These are phyloP conservation scores for Lissonota sp. DNA, from an alignment of 2,888 invertebrate species.

Conservation along the genomic window DNA sequence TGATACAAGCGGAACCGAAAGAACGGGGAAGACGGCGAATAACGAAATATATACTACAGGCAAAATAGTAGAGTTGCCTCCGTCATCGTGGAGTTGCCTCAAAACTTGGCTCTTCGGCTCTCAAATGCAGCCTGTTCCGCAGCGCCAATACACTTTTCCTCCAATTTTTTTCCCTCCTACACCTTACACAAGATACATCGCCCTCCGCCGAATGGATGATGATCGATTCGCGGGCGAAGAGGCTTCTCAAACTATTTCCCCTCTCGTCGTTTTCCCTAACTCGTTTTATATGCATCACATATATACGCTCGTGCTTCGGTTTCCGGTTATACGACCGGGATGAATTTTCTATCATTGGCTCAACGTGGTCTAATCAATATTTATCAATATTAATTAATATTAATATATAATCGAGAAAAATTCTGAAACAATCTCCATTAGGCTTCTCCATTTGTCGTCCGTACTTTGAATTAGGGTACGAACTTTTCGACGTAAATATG, in stretches of 20 bases:
- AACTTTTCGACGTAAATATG: too few species aligned
- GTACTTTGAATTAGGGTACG: too few species aligned
- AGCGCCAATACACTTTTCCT: not conserved
- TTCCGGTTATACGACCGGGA: conserved; percentile 24
- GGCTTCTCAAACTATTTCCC: conserved; percentile 47
- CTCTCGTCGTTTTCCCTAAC: conserved; percentile 24
- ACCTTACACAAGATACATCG: conserved; percentile 3
- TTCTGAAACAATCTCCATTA: too few species aligned
- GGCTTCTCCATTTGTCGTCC: too few species aligned
- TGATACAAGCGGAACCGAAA: conserved; percentile 1
- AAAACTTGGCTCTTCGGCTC: conserved; percentile 50
- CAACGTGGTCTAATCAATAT: too few species aligned
- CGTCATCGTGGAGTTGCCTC: conserved; percentile 6
- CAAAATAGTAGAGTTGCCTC: conserved; percentile 29
- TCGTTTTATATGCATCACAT: conserved; percentile 5
- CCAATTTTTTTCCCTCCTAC: not conserved
- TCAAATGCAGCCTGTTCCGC: conserved; percentile 2
- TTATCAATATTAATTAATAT: too few species aligned
- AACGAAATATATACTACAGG: conserved; percentile 39
- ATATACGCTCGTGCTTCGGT: conserved; percentile 26
- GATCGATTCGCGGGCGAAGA: conserved; percentile 62
- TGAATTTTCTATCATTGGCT: not conserved
- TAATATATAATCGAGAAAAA: too few species aligned
- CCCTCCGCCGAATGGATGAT: conserved; percentile 59
- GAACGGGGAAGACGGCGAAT: conserved; percentile 31